These are phyloP conservation scores for Charanyca ferruginea DNA, from an alignment of 2,888 invertebrate genomes.

Conservation along the genomic window DNA sequence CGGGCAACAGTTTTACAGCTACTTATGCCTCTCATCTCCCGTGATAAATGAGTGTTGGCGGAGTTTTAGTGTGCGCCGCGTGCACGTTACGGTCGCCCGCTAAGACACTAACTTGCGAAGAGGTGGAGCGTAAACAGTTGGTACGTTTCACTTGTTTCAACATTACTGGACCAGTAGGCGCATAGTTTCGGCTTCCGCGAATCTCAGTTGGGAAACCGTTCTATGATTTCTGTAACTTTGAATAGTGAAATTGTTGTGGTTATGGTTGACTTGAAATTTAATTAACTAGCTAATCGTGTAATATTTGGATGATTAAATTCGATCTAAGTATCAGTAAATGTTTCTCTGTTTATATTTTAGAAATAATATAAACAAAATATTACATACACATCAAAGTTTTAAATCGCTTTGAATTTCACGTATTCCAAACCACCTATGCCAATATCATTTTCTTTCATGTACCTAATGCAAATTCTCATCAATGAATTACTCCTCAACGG, in stretches of 20 bases:
- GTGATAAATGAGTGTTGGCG: slow-evolving; percentile 86
- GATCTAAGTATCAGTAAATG: background rate
- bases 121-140: slow-evolving; percentile 72
- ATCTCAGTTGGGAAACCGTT: slow-evolving; percentile 47
- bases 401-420: background rate
- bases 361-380: background rate
- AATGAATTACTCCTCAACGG: slow-evolving; percentile 24
- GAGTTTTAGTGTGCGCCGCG: slow-evolving; percentile 82
- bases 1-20: slow-evolving; percentile 76
- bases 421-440: slow-evolving; percentile 5
- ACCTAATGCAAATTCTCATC: slow-evolving; percentile 26
- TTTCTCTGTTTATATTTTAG: background rate
- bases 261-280: background rate
- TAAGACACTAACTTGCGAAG: slow-evolving; percentile 71
- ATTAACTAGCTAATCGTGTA: background rate
- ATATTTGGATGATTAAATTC: no score
- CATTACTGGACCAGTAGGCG: slow-evolving; percentile 63
- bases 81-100: slow-evolving; percentile 78
- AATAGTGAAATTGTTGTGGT: slow-evolving; percentile 8
- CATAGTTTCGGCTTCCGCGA: slow-evolving; percentile 44
- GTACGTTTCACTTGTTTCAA: slow-evolving; percentile 72
- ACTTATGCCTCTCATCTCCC: slow-evolving; percentile 81
- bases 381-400: slow-evolving; percentile 22
- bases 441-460: slow-evolving; percentile 19
- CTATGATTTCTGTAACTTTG: slow-evolving; percentile 42